Base-by-base conservation (phyloP, 2,888 invertebrate genomes). In the Perithous albicinctus region DNA sequence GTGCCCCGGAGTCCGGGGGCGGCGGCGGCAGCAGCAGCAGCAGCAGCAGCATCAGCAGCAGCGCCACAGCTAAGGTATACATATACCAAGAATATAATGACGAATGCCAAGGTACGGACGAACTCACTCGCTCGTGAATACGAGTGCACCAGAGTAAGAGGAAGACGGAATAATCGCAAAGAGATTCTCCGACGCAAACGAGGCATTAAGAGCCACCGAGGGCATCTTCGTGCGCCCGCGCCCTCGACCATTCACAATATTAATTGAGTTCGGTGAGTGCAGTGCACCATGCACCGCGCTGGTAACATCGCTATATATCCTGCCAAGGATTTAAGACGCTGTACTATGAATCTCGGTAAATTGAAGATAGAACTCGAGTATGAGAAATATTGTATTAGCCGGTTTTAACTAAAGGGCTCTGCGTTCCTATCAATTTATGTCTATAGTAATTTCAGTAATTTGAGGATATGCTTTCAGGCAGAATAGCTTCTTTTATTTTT, bases 41-140 rank as follows among this genome's bases (percentile, higher is more conserved):
- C 38, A 20, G 20, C 32, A 32, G 10, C 15, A 32, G 32, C 12
- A n/a, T 35, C 38, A 20, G 43, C 8, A 64, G 59, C 43, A 6
- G 41, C 73, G 10, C 15, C 15, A 18, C 12, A n/a, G 61, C 38
- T 6, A 54, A 26, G 61, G 78, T 73, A 85, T 83, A 83, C 78
- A 85, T 72, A 76, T 80, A 74, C 73, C 64, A 56, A 82, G 85
- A 72, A 82, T 82, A 86, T 88, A 87, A 89, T 87, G 89, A 89
- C 88, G 85, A 84, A 87, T 84, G 85, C 83, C 73, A 75, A 43
- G 69, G 79, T 43, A 79, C 76, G 61, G 67, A 59, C 29, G 61
- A 70, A 54, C 54, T 56, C 18, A 77, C 26, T 76, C 64, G 15
- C 56, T 54, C 51, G 76, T 51, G 83, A 86, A 84, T 84, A 85